Evolutionary conservation across 37 sponge, comb jelly and placozoan genomes (phyloP), one percentile per base, ranked within the genome.

Genomic region (Ianthella basta): DNA sequence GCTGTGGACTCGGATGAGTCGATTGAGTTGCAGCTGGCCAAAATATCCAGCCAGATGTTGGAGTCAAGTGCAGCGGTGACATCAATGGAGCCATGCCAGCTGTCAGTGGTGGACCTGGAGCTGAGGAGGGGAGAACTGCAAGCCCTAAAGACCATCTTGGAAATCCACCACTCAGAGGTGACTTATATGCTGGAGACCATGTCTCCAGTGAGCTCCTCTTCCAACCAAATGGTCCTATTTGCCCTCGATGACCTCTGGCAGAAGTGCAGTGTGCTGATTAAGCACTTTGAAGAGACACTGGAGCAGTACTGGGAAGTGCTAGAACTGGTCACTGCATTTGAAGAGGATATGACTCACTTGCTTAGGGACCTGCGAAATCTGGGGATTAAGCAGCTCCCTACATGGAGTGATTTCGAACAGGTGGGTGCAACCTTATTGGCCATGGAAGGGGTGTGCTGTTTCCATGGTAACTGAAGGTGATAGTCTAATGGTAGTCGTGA

Each of bases 131-230:
- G 78, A 23, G 78, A 75, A 53, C n/a, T 75, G 25, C 78, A 75
- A 41, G 78, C 54, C 6, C 54, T 75, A 19, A 75, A 23, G 54
- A 75, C 78, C 78, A 75, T 75, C n/a, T 36, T 75, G 44, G 78
- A 75, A 53, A 41, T 75, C 78, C 78, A 75, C 78, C 78, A 75
- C 54, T 75, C 78, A 15, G 78, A 75, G 78, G 39, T 75, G 44
- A 75, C 78, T 50, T 75, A 41, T 24, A 75, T 75, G 44, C 53
- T 75, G 78, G 78, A 75, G 78, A 75, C 33, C 25, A 24, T 75
- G 21, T 30, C 34, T 29, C 34, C 70, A 69, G 10, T 16, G 1
- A 33, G 70, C 34, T 69, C 70, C 34, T n/a, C 54, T 36, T 4
- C 44, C 15, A 75, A 23, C 54, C 78, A 41, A 41, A 75, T 75